These are phyloP conservation scores for Bibio marci DNA, from an alignment of 2,888 invertebrate species.

Conservation along the genomic window DNA sequence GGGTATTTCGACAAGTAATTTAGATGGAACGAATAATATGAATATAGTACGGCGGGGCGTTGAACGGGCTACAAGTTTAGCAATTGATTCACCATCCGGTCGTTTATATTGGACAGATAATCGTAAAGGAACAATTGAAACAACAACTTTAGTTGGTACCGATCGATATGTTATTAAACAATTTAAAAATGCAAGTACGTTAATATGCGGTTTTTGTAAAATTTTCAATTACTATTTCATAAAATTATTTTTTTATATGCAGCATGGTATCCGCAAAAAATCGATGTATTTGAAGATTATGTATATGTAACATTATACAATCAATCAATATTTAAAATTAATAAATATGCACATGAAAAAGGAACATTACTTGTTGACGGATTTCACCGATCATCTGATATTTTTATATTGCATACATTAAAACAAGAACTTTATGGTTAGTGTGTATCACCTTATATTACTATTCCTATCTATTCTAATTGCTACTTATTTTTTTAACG, in stretches of 20 bases:
- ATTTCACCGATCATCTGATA: slow-evolving; percentile 39
- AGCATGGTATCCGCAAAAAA: slow-evolving; percentile 46
- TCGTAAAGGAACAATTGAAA: slow-evolving; percentile 56
- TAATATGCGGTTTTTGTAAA: too few species aligned
- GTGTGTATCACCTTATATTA: slow-evolving; percentile 6
- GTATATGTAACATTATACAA: slow-evolving; percentile 48
- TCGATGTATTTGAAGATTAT: slow-evolving; percentile 57
- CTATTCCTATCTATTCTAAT: slow-evolving; percentile 2
- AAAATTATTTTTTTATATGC: slow-evolving; percentile 9
- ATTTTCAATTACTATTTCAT: too few species aligned
- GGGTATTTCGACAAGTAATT: slow-evolving; percentile 42
- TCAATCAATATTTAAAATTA: slow-evolving; percentile 42
- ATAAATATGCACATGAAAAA: slow-evolving; percentile 46
- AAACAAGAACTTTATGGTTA: slow-evolving; percentile 38
- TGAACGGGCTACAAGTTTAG: slow-evolving; percentile 58
- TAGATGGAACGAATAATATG: slow-evolving; percentile 44
- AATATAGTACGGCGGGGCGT: slow-evolving; percentile 41
- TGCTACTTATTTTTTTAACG: slow-evolving; percentile 12
- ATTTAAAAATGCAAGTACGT: slow-evolving; percentile 33
- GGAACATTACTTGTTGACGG: slow-evolving; percentile 37
- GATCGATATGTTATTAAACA: slow-evolving; percentile 41
- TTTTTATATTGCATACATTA: slow-evolving; percentile 47
- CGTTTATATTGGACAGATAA: slow-evolving; percentile 73
- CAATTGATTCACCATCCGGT: slow-evolving; percentile 54
- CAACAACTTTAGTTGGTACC: slow-evolving; percentile 47